Conservation (phyloP, 2,113 vertebrate genomes). For the Brachyhypopomus gauderio region DNA sequence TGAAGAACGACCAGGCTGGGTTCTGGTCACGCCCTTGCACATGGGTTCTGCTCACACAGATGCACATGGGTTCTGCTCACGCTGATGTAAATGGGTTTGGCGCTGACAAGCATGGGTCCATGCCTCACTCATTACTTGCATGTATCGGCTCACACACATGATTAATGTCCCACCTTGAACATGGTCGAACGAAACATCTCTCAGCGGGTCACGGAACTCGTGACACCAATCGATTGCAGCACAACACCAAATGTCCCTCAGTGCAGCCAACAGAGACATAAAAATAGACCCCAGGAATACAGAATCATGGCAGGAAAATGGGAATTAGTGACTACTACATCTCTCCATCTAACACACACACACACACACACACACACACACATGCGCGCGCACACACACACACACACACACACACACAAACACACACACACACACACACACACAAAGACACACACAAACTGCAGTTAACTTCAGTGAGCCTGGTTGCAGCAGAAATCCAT, state of each 20-base stretch:
- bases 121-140: constrained; percentile 57
- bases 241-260: constrained; percentile 47
- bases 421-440: constrained; percentile 32
- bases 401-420: constrained; percentile 44
- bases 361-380: constrained; percentile 8
- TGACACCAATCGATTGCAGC: constrained; percentile 57
- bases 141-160: constrained; percentile 66
- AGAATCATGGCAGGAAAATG: constrained; percentile 60
- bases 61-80: constrained; percentile 9
- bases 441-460: constrained; percentile 50
- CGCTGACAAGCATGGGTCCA: constrained; percentile 42
- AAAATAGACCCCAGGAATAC: constrained; percentile 51
- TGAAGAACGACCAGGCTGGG: background rate
- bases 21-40: constrained; percentile 17
- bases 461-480: constrained; percentile 69
- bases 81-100: no score
- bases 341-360: constrained; percentile 48
- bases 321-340: constrained; percentile 60
- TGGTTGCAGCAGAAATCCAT: constrained; percentile 68
- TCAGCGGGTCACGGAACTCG: constrained; percentile 27
- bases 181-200: constrained; percentile 57
- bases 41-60: constrained; percentile 7
- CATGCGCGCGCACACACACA: constrained; percentile 25
- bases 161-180: constrained; percentile 57
- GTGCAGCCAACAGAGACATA: constrained; percentile 12